Conservation (phyloP, 1,140 invertebrate species). For the Hypothenemus hampei region DNA sequence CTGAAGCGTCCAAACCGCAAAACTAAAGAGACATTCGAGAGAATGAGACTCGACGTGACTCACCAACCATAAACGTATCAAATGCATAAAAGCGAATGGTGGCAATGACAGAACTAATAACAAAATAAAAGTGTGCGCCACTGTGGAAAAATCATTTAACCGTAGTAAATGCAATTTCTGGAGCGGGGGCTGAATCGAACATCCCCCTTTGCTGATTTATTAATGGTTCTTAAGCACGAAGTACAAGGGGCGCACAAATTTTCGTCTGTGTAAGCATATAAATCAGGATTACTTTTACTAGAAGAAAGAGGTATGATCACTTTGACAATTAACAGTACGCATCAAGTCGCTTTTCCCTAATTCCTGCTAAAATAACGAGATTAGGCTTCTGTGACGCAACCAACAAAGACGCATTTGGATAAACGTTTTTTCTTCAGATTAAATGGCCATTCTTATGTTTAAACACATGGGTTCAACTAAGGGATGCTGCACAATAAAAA, state of each 20-base stretch:
- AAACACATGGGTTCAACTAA: too few relatives aligned
- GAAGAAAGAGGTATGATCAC: conserved; percentile 13
- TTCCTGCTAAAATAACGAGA: conserved; percentile 10
- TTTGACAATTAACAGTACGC: conserved; percentile 12
- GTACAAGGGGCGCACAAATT: conserved; percentile 25
- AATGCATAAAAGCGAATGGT: background rate
- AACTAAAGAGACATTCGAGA: conserved; percentile 4
- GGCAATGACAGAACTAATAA: background rate
- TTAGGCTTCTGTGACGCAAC: background rate
- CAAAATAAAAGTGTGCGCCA: conserved; percentile 3
- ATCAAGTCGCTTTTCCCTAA: conserved; percentile 1
- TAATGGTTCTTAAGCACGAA: conserved; percentile 26
- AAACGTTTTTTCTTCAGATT: too few relatives aligned
- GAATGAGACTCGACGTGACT: conserved; percentile 5
- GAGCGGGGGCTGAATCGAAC: conserved; percentile 18
- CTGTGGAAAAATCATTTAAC: conserved; percentile 18
- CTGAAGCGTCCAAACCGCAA: conserved; percentile 1
- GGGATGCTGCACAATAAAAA: too few relatives aligned
- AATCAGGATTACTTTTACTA: conserved; percentile 20
- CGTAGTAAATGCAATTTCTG: conserved; percentile 22
- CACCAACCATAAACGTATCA: conserved; percentile 6
- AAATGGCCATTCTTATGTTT: too few relatives aligned
- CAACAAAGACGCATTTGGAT: too few relatives aligned
- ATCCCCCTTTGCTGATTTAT: conserved; percentile 26
- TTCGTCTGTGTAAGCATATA: conserved; percentile 25